Base-by-base conservation (phyloP, 2,888 invertebrate genomes). In the Clostera curtula region DNA sequence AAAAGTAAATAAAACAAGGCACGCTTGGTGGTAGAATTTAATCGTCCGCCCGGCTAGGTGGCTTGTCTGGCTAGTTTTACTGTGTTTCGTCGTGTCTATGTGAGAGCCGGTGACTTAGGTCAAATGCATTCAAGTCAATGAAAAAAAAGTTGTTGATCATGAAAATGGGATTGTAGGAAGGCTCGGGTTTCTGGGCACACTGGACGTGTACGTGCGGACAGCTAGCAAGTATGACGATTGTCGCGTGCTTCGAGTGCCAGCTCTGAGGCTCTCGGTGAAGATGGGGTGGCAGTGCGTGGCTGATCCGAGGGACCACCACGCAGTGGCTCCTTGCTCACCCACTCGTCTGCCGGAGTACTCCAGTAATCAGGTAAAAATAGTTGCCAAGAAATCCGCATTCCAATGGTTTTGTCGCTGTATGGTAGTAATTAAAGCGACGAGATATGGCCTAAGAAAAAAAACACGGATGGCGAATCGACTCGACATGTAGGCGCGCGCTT, bases 201-300 rank as follows among this genome's bases (percentile, higher is more conserved):
- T 99, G 34, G 95, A 97, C 71, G 94, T 98, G 49, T 96, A 93
- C 57, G 96, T 97, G 2, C 88, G 97, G 31, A 99, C 98, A 0
- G 98, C 98, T 0, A 98, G 98, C 35, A 98, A 99, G 69, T 99
- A 99, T 79, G 98, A 99, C 73, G 99, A 99, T 75, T 97, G 97
- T 61, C 90, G 95, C 26, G 87, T 99, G 41, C 75, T 99, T 16
- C 94, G 96, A 59, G 86, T 98, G 46, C 98, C 98, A 0, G 92
- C 93, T 56, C 85, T 98, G 20, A 91, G 93, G 47, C 84, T 97
- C 25, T 89, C 90, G 8, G 88, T 95, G 7, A 93, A 93, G 61
- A 80, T 98, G 44, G 90, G 91, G 47, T 98, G 98, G 98, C 86
- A 91, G 32, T 97, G 97, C 62, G 83, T 93, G 24, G 97, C 95